These are phyloP conservation scores for Onchidella celtica DNA, from an alignment of 2,888 invertebrate genomes.

Conservation along the genomic window DNA sequence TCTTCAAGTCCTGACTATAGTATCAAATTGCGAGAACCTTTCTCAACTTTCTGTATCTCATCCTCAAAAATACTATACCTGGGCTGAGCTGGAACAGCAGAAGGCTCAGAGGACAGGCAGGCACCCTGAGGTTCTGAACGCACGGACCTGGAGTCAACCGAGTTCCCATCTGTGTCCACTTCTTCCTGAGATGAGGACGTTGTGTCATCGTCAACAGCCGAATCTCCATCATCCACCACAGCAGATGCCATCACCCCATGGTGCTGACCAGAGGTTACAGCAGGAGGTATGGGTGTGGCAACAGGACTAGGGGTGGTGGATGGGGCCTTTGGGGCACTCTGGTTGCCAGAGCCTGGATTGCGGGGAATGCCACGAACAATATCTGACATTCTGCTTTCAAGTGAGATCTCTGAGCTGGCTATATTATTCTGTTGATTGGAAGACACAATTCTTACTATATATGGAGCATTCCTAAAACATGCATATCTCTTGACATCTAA, in stretches of 20 bases:
- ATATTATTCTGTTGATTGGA: slow-evolving; percentile 37
- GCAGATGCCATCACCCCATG: not conserved
- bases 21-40: too few relatives aligned
- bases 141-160: slow-evolving; percentile 32
- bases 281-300: slow-evolving; percentile 29
- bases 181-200: slow-evolving; percentile 47
- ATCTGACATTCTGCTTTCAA: slow-evolving; percentile 43
- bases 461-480: too few relatives aligned
- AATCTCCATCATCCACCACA: slow-evolving; percentile 36
- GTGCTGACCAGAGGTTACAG: not conserved
- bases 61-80: too few relatives aligned
- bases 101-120: slow-evolving; percentile 16
- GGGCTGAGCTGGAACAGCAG: slow-evolving; percentile 18
- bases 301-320: slow-evolving; percentile 43
- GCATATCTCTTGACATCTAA: too few relatives aligned
- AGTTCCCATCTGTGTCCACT: slow-evolving; percentile 30
- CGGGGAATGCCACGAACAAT: slow-evolving; percentile 33
- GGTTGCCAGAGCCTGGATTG: not conserved
- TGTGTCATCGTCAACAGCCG: slow-evolving; percentile 24
- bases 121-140: slow-evolving; percentile 24
- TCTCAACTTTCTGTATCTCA: too few relatives aligned
- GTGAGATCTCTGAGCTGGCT: slow-evolving; percentile 34
- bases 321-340: slow-evolving; percentile 1
- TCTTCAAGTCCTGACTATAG: too few relatives aligned
- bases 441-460: too few relatives aligned